A percentile compares a stretch with the other conserved stretches of the same genome.
phyloP scores from a whole-genome alignment of 1,140 invertebrate genomes.

The Drosophila persimilis region DNA sequence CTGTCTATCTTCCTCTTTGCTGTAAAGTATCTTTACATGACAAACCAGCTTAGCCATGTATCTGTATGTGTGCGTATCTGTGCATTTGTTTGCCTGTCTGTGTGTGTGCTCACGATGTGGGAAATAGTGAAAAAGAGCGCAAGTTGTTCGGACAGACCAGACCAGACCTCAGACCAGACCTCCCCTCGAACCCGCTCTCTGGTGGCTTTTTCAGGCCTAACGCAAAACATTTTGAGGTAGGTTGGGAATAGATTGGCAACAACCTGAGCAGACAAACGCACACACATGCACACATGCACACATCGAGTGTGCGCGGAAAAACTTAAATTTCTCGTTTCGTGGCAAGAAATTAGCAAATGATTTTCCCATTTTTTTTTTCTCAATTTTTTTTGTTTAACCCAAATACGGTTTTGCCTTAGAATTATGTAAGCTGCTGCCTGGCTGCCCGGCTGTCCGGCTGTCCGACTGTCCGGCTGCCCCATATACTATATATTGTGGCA shows the following conservation, averaged over 20 bases:
- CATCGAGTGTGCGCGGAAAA: slow-evolving; percentile 60
- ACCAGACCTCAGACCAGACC: slow-evolving; percentile 2
- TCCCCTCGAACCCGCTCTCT: slow-evolving; percentile 69
- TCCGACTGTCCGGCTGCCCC: not conserved
- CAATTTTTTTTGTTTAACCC: slow-evolving; percentile 64
- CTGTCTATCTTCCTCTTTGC: slow-evolving; percentile 1
- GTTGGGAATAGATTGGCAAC: slow-evolving; percentile 82
- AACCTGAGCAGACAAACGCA: slow-evolving; percentile 65
- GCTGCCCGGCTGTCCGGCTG: too few species aligned
- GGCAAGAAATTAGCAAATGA: slow-evolving; percentile 80
- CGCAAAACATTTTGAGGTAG: slow-evolving; percentile 83
- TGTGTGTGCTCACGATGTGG: slow-evolving; percentile 51
- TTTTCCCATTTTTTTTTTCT: slow-evolving; percentile 57
- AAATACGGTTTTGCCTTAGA: slow-evolving; percentile 72
- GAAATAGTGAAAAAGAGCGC: slow-evolving; percentile 78
- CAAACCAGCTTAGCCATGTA: slow-evolving; percentile 66
- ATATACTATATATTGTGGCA: not conserved
- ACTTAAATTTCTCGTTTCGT: slow-evolving; percentile 79
- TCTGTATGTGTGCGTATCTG: slow-evolving; percentile 50
- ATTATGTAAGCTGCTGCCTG: slow-evolving; percentile 67
- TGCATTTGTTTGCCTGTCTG: slow-evolving; percentile 16
- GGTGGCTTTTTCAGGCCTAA: slow-evolving; percentile 78
- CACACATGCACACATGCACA: slow-evolving; percentile 24
- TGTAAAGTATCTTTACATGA: slow-evolving; percentile 56
- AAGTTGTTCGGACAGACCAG: slow-evolving; percentile 9